These are phyloP conservation scores for Phrynosoma platyrhinos DNA, from an alignment of 2,113 vertebrate species.

Conservation along the genomic window DNA sequence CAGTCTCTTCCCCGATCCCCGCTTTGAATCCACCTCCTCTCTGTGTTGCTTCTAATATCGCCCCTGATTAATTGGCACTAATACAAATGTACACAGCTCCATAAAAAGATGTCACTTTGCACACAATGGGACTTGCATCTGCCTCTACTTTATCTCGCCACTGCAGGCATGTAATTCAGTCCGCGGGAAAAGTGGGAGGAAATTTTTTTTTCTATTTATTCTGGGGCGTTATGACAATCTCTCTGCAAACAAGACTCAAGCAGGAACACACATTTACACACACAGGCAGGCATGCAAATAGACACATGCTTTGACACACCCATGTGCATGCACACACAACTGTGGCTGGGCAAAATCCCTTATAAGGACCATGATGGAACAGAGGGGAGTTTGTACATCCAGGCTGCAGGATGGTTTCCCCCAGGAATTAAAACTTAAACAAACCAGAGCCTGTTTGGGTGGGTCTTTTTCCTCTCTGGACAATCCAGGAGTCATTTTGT, in stretches of 20 bases:
- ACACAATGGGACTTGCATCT: slow-evolving; percentile 67
- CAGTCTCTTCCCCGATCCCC: background rate
- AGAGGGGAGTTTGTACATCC: too few species aligned
- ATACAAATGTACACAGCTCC: slow-evolving; percentile 76
- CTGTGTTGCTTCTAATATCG: slow-evolving; percentile 61
- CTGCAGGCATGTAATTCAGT: slow-evolving; percentile 77
- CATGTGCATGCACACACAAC: background rate
- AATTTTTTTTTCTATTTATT: slow-evolving; percentile 60
- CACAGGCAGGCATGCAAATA: background rate
- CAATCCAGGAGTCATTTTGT: too few species aligned
- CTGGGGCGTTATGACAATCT: slow-evolving; percentile 69
- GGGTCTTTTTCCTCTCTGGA: too few species aligned
- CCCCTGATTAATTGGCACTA: slow-evolving; percentile 78
- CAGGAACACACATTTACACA: background rate
- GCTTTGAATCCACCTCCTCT: background rate
- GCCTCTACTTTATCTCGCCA: slow-evolving; percentile 74
- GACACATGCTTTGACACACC: too few species aligned
- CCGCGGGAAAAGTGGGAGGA: slow-evolving; percentile 61
- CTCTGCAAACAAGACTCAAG: slow-evolving; percentile 63
- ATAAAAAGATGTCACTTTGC: slow-evolving; percentile 75
- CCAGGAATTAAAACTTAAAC: too few species aligned
- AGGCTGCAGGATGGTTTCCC: too few species aligned
- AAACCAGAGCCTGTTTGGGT: too few species aligned
- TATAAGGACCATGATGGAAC: too few species aligned
- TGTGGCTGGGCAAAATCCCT: background rate